These are phyloP conservation scores for Rhopalosiphum nymphaeae DNA, from an alignment of 2,888 invertebrate species.

Conservation along the genomic window DNA sequence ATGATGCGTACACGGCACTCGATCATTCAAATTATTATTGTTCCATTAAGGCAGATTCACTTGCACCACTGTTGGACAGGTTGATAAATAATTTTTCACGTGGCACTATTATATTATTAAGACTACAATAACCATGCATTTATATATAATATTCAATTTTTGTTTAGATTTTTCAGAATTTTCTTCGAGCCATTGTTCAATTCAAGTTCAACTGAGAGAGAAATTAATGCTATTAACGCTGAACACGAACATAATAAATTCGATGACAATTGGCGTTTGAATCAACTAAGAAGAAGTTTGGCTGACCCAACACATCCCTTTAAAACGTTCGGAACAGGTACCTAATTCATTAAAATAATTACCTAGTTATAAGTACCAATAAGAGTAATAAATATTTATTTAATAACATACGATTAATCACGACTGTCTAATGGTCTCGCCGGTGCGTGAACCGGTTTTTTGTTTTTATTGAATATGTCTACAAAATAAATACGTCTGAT, in stretches of 20 bases:
- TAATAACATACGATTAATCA: not conserved
- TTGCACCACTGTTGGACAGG: constrained; percentile 86
- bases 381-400: not conserved
- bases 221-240: constrained; percentile 90
- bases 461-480: no score
- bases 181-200: constrained; percentile 88
- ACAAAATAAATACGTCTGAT: not conserved
- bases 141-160: not conserved
- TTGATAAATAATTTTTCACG: constrained; percentile 70
- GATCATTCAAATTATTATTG: constrained; percentile 96
- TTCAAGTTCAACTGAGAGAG: constrained; percentile 85
- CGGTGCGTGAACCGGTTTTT: not conserved
- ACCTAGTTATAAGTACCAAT: not conserved
- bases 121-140: not conserved
- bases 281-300: not conserved
- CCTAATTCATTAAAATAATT: not conserved
- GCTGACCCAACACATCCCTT: not conserved
- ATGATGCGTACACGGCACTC: constrained; percentile 92
- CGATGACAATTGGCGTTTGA: not conserved
- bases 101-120: not conserved
- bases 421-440: not conserved
- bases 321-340: not conserved
- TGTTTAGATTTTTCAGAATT: constrained; percentile 81
- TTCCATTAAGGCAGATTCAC: constrained; percentile 87
- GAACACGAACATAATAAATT: constrained; percentile 72